Percentiles rank a stretch among this genome's conserved stretches.
These are phyloP conservation scores for Anoplophora glabripennis DNA, from an alignment of 1,140 invertebrate species.

Conservation along the genomic window DNA sequence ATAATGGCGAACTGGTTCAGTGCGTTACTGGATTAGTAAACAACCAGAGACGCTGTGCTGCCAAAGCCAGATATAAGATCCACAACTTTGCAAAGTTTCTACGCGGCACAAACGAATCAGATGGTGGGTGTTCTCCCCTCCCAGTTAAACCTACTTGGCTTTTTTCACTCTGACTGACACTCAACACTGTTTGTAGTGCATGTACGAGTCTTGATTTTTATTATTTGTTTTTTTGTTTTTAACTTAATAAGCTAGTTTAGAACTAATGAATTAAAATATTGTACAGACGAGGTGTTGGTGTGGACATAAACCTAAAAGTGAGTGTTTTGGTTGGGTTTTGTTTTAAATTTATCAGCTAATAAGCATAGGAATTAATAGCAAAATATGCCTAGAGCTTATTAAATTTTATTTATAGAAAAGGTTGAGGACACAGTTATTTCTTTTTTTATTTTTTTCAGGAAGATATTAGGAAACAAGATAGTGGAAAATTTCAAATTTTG, in stretches of 20 bases:
- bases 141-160: neutral
- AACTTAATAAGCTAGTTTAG: neutral
- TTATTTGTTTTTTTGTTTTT: slow-evolving; percentile 2
- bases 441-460: too few relatives aligned
- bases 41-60: slow-evolving; percentile 49
- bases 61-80: slow-evolving; percentile 56
- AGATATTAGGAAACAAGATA: too few relatives aligned
- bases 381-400: too few relatives aligned
- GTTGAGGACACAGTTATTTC: too few relatives aligned
- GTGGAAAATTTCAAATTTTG: too few relatives aligned
- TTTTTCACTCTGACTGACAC: neutral
- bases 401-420: too few relatives aligned
- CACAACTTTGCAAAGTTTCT: slow-evolving; percentile 57
- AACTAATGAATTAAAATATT: neutral
- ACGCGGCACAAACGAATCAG: slow-evolving; percentile 31
- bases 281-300: neutral
- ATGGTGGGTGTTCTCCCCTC: slow-evolving; percentile 30
- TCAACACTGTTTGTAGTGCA: neutral
- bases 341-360: too few relatives aligned
- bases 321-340: too few relatives aligned
- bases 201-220: neutral
- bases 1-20: neutral
- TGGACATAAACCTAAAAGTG: too few relatives aligned
- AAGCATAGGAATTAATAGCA: too few relatives aligned
- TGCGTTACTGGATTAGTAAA: slow-evolving; percentile 23